Evolutionary conservation across 2,113 vertebrate genomes (phyloP), one percentile per base, ranked within the genome.

Genomic region (Sciurus niger): DNA sequence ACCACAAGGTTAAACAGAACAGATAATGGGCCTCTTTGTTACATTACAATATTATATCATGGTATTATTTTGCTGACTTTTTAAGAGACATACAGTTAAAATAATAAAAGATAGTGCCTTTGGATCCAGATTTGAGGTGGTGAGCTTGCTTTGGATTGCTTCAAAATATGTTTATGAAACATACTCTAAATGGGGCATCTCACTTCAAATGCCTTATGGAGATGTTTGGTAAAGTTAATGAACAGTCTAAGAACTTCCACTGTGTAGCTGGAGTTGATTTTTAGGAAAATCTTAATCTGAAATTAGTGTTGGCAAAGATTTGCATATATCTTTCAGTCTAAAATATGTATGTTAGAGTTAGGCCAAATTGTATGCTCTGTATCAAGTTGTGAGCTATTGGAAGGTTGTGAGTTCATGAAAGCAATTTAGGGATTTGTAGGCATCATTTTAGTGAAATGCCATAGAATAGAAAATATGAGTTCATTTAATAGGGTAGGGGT

Each of bases 291-390:
- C 43, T 74, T 90, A 73, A 86, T 96, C 73, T 88, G 40, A 96
- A 93, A 94, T 95, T 94, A 79, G 67, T 51, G 2, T 90, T 95
- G n/a, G 46, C 72, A 89, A 94, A 63, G 55, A 93, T 95, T 94
- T 94, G 53, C 82, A 74, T 91, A 79, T 85, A 90, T 96, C 37
- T 93, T 5, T 92, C 77, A 93, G 65, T n/a, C 58, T 90, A 34
- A 17, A 2, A 51, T 80, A 13, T 32, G 24, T 53, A 79, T 77
- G 28, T 94, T 88, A 51, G 7, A 80, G 46, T 95, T 77, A 84
- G 90, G 43, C 18, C 24, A 80, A 78, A 68, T 87, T 12, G 2
- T 65, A 24, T 76, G 60, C 14, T 93, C 82, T 77, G 28, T 60
- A 60, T 91, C 34, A 74, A 80, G 53, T 78, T 85, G 51, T 95